Conservation (phyloP, 2,888 invertebrate genomes). For the Tineola bisselliella region DNA sequence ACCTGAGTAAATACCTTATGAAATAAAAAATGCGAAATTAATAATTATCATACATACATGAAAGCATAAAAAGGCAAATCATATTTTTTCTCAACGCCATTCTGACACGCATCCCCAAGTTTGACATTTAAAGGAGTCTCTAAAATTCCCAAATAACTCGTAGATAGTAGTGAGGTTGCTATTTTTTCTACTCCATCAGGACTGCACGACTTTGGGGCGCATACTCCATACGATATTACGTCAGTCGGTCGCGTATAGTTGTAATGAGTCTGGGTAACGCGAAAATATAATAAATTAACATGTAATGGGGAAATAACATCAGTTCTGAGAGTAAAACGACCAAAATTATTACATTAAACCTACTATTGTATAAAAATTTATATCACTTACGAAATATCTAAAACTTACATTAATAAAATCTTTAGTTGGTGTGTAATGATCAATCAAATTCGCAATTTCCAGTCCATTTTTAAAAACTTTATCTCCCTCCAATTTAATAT, state of each 20-base stretch:
- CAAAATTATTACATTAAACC: too few relatives aligned
- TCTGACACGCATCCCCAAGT: conserved; percentile 39
- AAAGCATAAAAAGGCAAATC: conserved; percentile 40
- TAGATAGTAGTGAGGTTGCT: conserved; percentile 36
- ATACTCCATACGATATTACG: conserved; percentile 64
- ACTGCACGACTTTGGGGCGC: conserved; percentile 59
- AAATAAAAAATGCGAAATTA: neutral
- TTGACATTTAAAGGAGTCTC: conserved; percentile 38
- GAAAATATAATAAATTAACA: neutral
- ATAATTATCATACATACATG: conserved; percentile 39
- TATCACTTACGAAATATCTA: too few relatives aligned
- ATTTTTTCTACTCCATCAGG: conserved; percentile 38
- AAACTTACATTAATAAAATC: conserved; percentile 49
- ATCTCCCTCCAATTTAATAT: conserved; percentile 45
- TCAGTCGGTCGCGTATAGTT: conserved; percentile 38
- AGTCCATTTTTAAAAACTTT: conserved; percentile 31
- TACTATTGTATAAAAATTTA: neutral
- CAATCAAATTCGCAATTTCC: conserved; percentile 24
- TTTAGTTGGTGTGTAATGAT: conserved; percentile 51
- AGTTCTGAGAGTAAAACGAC: too few relatives aligned
- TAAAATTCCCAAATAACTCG: conserved; percentile 47
- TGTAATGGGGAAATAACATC: too few relatives aligned
- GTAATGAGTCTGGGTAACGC: conserved; percentile 30
- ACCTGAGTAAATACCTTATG: too few relatives aligned
- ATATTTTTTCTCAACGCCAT: conserved; percentile 26